Conservation (phyloP, 2,797 vertebrate species). For the Neosilurus mollespiculum region DNA sequence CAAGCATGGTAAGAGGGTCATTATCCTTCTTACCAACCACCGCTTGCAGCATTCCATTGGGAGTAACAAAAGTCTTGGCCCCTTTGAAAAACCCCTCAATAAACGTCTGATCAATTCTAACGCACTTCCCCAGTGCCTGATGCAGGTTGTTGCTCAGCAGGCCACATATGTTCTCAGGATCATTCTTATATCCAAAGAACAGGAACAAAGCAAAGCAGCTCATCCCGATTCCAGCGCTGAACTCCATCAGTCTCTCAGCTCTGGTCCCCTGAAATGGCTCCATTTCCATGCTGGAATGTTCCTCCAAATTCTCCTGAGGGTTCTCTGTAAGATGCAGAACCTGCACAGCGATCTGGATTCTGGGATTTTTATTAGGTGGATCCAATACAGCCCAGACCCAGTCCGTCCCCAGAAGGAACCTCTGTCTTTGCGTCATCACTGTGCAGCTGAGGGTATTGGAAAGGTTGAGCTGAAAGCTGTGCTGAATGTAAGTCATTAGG, state of each 20-base stretch:
- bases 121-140: constrained; percentile 63
- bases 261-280: constrained; percentile 60
- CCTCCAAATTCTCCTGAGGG: constrained; percentile 35
- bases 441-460: constrained; percentile 71
- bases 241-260: constrained; percentile 70
- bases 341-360: constrained; percentile 71
- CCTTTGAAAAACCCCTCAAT: constrained; percentile 75
- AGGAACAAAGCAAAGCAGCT: constrained; percentile 78
- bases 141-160: constrained; percentile 77
- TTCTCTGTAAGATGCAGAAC: constrained; percentile 63
- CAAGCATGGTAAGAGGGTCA: constrained; percentile 68
- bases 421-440: constrained; percentile 70
- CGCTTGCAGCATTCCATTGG: constrained; percentile 70
- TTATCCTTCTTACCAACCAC: constrained; percentile 61
- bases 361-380: constrained; percentile 67
- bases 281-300: constrained; percentile 57
- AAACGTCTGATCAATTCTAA: constrained; percentile 63
- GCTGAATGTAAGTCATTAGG: constrained; percentile 75
- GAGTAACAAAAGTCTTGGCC: constrained; percentile 63
- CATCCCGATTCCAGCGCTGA: constrained; percentile 72
- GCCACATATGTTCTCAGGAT: constrained; percentile 69
- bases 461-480: constrained; percentile 64
- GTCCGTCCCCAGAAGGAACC: constrained; percentile 72
- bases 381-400: constrained; percentile 77
- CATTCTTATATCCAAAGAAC: constrained; percentile 68